These are phyloP conservation scores for Podabrus alpinus DNA, from an alignment of 2,888 invertebrate species.

Conservation along the genomic window DNA sequence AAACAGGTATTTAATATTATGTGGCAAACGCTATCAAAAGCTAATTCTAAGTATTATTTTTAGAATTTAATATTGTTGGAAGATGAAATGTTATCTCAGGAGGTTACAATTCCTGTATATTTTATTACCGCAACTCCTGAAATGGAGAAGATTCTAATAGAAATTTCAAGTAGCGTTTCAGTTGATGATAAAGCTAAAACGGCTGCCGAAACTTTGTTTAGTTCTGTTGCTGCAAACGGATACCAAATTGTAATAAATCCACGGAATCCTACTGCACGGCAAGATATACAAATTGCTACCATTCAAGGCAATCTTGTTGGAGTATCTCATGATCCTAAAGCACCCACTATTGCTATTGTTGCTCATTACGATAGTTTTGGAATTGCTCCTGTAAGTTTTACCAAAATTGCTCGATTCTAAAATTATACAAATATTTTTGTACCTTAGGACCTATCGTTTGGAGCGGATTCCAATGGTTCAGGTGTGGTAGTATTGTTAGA, in stretches of 20 bases:
- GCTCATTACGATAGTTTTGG: slow-evolving; percentile 94
- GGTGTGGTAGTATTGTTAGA: slow-evolving; percentile 88
- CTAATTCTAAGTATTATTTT: slow-evolving; percentile 28
- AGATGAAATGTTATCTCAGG: slow-evolving; percentile 78
- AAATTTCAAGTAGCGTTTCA: slow-evolving; percentile 71
- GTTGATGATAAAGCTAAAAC: slow-evolving; percentile 75
- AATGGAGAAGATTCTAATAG: slow-evolving; percentile 74
- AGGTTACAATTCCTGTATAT: slow-evolving; percentile 84
- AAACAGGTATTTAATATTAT: slow-evolving; percentile 63
- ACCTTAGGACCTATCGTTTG: slow-evolving; percentile 85
- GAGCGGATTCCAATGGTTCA: slow-evolving; percentile 92
- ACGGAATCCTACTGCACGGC: slow-evolving; percentile 68
- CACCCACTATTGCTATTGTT: slow-evolving; percentile 85
- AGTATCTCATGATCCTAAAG: slow-evolving; percentile 64
- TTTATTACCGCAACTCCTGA: slow-evolving; percentile 78
- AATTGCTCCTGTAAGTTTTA: slow-evolving; percentile 79
- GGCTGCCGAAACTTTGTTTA: slow-evolving; percentile 81
- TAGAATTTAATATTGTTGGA: slow-evolving; percentile 80
- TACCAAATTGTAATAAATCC: slow-evolving; percentile 89
- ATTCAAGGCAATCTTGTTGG: slow-evolving; percentile 84
- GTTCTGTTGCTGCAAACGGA: slow-evolving; percentile 90
- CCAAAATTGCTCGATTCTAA: neutral
- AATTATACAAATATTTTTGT: slow-evolving; percentile 59
- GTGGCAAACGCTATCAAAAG: neutral
- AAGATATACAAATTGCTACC: slow-evolving; percentile 84